phyloP scores from a whole-genome alignment of 2,888 invertebrate genomes.

The Nemapogon koenigi region DNA sequence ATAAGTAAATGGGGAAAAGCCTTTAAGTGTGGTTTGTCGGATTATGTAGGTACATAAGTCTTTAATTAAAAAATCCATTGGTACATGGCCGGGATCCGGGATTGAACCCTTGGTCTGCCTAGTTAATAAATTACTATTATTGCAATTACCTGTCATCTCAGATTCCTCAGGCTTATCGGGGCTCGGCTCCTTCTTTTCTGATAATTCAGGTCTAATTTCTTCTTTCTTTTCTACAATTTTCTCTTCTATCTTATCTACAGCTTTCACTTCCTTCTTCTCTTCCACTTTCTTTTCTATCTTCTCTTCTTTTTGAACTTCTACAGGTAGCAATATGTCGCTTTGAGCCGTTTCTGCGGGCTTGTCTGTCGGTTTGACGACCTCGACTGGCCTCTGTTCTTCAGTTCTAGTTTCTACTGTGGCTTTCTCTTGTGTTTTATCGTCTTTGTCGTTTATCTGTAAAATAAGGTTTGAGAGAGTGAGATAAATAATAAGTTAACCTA shows the following conservation, averaged over 20 bases:
- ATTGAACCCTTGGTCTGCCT: no score
- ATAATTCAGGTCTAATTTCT: slow-evolving; percentile 22
- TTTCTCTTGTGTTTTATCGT: slow-evolving; percentile 21
- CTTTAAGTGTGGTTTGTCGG: no score
- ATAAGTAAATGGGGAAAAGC: no score
- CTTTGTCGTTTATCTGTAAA: slow-evolving; percentile 37
- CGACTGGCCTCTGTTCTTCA: slow-evolving; percentile 17
- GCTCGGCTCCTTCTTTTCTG: slow-evolving; percentile 36
- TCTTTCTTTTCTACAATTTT: slow-evolving; percentile 25
- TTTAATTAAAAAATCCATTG: no score
- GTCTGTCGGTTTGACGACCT: no score
- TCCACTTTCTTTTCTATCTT: slow-evolving; percentile 11
- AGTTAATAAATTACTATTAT: no score
- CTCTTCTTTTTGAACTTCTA: slow-evolving; percentile 19
- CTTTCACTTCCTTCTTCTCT: slow-evolving; percentile 29
- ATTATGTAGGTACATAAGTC: no score
- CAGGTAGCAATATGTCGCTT: slow-evolving; percentile 1
- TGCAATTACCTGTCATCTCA: slow-evolving; percentile 71
- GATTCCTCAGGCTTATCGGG: slow-evolving; percentile 53
- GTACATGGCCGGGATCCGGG: no score
- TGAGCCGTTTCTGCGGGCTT: slow-evolving; percentile 23
- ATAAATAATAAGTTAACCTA: no score
- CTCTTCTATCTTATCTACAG: slow-evolving; percentile 25
- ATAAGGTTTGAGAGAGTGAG: no score
- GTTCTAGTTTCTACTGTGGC: slow-evolving; percentile 15